These are phyloP conservation scores for Eristalis tenax DNA, from an alignment of 2,888 invertebrate genomes.

Conservation along the genomic window DNA sequence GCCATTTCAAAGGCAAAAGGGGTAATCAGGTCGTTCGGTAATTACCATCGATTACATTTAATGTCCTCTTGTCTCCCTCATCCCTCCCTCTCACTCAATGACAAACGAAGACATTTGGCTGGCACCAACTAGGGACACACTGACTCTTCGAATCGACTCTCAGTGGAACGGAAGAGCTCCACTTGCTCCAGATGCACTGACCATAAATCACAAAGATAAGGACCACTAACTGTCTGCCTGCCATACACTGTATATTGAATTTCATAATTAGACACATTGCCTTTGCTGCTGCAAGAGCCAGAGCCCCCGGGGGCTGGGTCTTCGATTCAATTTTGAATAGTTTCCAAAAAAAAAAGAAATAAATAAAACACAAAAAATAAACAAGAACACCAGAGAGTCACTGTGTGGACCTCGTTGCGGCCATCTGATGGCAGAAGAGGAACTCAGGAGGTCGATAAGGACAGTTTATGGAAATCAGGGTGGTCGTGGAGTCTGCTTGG, in stretches of 20 bases:
- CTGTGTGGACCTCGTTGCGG: slow-evolving; percentile 25
- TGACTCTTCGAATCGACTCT: background rate
- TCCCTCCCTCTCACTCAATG: background rate
- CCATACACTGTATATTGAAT: slow-evolving; percentile 66
- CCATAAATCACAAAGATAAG: slow-evolving; percentile 70
- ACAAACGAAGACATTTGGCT: slow-evolving; percentile 15
- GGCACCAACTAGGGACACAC: background rate
- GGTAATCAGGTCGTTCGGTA: slow-evolving; percentile 53
- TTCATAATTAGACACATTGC: slow-evolving; percentile 71
- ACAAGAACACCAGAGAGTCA: slow-evolving; percentile 10
- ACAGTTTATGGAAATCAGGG: slow-evolving; percentile 69
- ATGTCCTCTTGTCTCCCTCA: background rate
- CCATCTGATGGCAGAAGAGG: slow-evolving; percentile 14
- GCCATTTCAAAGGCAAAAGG: slow-evolving; percentile 27
- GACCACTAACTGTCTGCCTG: slow-evolving; percentile 66
- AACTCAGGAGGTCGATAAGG: slow-evolving; percentile 55
- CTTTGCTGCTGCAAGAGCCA: background rate
- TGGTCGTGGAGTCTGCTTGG: slow-evolving; percentile 40
- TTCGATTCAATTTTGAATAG: slow-evolving; percentile 48
- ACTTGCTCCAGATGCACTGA: slow-evolving; percentile 68
- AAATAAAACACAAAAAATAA: background rate
- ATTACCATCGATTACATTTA: slow-evolving; percentile 62
- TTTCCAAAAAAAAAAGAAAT: slow-evolving; percentile 8
- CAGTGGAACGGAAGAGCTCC: slow-evolving; percentile 3
- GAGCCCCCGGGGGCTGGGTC: background rate